Percentiles rank a stretch among this genome's conserved stretches.
Conservation (phyloP, 2,113 vertebrate species). For the Promerops cafer region DNA sequence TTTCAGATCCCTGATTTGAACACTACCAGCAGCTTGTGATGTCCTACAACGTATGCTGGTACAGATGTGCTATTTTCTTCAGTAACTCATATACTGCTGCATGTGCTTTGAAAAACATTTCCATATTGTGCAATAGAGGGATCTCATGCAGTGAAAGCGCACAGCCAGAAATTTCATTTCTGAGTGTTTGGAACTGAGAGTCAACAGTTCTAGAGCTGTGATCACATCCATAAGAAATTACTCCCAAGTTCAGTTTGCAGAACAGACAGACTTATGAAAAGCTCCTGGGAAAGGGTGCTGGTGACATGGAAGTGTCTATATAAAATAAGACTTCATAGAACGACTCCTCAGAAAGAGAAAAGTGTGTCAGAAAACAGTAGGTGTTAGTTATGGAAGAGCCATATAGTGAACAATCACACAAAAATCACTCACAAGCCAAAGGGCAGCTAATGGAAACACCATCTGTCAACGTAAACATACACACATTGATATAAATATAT, state of each 20-base stretch:
- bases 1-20: background rate
- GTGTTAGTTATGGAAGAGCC: background rate
- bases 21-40: background rate
- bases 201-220: background rate
- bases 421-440: background rate
- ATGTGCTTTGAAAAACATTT: background rate
- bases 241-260: background rate
- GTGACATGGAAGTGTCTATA: background rate
- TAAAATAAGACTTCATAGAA: background rate
- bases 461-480: background rate
- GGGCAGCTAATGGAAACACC: background rate
- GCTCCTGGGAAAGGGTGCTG: background rate
- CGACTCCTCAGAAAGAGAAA: background rate
- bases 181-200: background rate
- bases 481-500: background rate
- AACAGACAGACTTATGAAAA: background rate
- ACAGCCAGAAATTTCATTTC: background rate
- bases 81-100: background rate
- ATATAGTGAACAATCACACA: background rate
- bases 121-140: background rate
- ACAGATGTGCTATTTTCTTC: background rate
- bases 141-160: background rate
- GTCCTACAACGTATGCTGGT: background rate
- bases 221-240: background rate
- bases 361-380: background rate